Evolutionary conservation across 2,888 invertebrate genomes (phyloP).

Genomic region (Stramonita haemastoma): DNA sequence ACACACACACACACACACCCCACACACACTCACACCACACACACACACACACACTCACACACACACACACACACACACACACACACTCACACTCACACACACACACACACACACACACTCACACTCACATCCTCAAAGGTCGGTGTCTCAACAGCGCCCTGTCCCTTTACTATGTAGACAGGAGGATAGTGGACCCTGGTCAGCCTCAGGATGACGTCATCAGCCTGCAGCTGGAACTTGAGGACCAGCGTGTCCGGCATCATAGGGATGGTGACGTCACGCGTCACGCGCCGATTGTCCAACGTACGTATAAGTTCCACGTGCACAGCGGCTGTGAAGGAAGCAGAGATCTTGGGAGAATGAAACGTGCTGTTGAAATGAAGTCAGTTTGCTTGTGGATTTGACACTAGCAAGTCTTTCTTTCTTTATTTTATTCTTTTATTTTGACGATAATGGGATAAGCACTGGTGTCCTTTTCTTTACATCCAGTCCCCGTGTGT

Average conservation of each 20-base stretch:
- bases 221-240: not conserved
- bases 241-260: slow-evolving; percentile 34
- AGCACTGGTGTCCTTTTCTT: no score
- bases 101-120: no score
- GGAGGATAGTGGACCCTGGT: slow-evolving; percentile 8
- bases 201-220: slow-evolving; percentile 33
- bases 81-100: not conserved
- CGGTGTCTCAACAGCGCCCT: not conserved
- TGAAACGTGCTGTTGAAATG: no score
- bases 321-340: slow-evolving; percentile 16
- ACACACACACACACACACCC: not conserved
- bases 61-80: no score
- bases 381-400: no score
- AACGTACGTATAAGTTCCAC: slow-evolving; percentile 7
- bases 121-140: not conserved
- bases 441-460: no score
- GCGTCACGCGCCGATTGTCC: not conserved
- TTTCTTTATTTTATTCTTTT: no score
- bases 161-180: not conserved
- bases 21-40: not conserved
- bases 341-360: no score
- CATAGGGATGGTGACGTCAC: not conserved
- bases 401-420: no score
- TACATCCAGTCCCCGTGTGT: no score
- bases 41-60: not conserved